Percentiles rank a stretch among this genome's conserved stretches.
Evolutionary conservation across 1,140 invertebrate genomes (phyloP).

Genomic region (Caenorhabditis remanei): DNA sequence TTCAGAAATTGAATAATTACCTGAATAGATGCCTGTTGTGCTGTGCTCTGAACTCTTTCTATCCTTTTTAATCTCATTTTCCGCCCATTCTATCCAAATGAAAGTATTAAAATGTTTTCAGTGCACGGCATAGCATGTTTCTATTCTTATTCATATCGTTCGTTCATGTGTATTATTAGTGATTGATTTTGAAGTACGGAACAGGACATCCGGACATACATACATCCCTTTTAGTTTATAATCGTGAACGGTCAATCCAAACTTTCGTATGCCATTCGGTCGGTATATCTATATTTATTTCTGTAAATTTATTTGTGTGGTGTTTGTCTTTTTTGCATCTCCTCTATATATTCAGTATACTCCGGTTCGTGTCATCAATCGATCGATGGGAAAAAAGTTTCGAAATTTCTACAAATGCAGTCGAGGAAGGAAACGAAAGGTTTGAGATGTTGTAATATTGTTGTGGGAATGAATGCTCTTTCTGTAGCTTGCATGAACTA

Average conservation of each 20-base stretch:
- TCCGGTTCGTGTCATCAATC: slow-evolving; percentile 60
- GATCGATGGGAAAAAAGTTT: slow-evolving; percentile 68
- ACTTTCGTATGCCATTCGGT: neutral
- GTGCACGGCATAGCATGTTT: slow-evolving; percentile 37
- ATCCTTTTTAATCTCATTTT: neutral
- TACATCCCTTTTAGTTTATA: too few species aligned
- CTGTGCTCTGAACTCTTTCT: slow-evolving; percentile 50
- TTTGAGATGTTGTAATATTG: slow-evolving; percentile 56
- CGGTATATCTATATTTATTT: neutral
- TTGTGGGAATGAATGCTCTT: slow-evolving; percentile 23
- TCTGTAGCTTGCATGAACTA: neutral
- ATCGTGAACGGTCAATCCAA: too few species aligned
- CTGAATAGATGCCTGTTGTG: slow-evolving; percentile 67
- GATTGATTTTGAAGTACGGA: too few species aligned
- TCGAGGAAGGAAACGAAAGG: slow-evolving; percentile 69
- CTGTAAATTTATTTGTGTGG: slow-evolving; percentile 58
- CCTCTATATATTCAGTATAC: slow-evolving; percentile 64
- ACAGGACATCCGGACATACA: too few species aligned
- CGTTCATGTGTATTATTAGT: neutral
- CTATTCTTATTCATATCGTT: slow-evolving; percentile 54
- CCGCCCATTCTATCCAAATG: neutral
- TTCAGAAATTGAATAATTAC: slow-evolving; percentile 59
- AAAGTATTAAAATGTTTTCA: neutral
- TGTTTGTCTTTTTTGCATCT: slow-evolving; percentile 64
- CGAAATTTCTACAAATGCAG: slow-evolving; percentile 70